phyloP scores from a whole-genome alignment of 2,797 vertebrate species.

The Mastacembelus armatus region DNA sequence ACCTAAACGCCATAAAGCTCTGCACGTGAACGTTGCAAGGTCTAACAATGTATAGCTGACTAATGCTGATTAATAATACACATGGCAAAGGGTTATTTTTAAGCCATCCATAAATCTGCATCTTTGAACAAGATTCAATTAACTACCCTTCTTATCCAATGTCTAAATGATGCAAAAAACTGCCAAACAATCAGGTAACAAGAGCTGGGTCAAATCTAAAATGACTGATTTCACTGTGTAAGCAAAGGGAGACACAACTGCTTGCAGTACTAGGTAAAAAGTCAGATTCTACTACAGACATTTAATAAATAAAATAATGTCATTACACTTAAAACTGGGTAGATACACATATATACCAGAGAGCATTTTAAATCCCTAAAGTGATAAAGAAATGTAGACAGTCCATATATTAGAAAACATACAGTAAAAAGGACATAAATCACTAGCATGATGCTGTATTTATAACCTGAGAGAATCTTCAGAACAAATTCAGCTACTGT shows the following conservation, averaged over 20 bases:
- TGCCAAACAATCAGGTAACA: conserved; percentile 39
- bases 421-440: too few relatives aligned
- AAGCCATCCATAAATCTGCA: conserved; percentile 15
- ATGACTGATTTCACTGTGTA: conserved; percentile 24
- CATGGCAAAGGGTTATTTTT: too few relatives aligned
- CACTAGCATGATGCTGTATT: too few relatives aligned
- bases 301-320: background rate
- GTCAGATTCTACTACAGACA: background rate
- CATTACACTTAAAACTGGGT: too few relatives aligned
- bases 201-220: conserved; percentile 27
- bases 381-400: too few relatives aligned
- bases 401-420: too few relatives aligned
- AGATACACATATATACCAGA: too few relatives aligned
- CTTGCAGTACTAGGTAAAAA: background rate
- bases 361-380: too few relatives aligned
- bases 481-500: too few relatives aligned
- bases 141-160: background rate
- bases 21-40: background rate
- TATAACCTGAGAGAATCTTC: too few relatives aligned
- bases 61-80: background rate
- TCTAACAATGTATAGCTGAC: background rate
- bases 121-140: conserved; percentile 20
- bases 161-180: conserved; percentile 63
- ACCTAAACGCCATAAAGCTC: conserved; percentile 7
- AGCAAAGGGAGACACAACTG: background rate